Percentiles rank a stretch among this genome's conserved stretches.
Evolutionary conservation across 2,888 invertebrate species (phyloP).

Genomic region (Brassicogethes aeneus): DNA sequence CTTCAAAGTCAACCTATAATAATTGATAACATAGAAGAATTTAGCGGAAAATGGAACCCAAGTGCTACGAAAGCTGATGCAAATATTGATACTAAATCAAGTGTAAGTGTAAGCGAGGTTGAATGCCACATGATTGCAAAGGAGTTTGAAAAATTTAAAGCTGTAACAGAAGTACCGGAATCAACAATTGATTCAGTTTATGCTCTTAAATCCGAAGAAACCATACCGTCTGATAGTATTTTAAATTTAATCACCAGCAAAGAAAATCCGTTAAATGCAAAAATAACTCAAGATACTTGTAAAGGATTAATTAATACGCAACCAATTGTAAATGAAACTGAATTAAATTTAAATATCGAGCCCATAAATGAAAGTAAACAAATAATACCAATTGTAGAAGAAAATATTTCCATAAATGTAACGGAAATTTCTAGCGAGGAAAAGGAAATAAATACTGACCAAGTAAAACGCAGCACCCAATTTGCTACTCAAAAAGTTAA

Average conservation of each 20-base stretch:
- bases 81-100: constrained; percentile 46
- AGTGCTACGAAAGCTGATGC: constrained; percentile 46
- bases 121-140: constrained; percentile 43
- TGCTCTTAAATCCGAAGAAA: constrained; percentile 33
- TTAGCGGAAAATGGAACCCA: constrained; percentile 38
- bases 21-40: constrained; percentile 22
- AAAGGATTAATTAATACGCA: constrained; percentile 40
- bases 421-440: constrained; percentile 26
- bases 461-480: constrained; percentile 8
- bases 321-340: constrained; percentile 41
- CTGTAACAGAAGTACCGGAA: constrained; percentile 27
- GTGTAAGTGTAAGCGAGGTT: constrained; percentile 42
- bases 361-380: constrained; percentile 30
- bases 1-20: constrained; percentile 17
- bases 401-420: constrained; percentile 39
- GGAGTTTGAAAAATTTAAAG: constrained; percentile 19
- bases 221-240: constrained; percentile 25
- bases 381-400: constrained; percentile 38
- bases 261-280: constrained; percentile 22
- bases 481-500: constrained; percentile 12
- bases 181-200: constrained; percentile 34
- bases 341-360: constrained; percentile 33
- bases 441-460: constrained; percentile 23
- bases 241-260: constrained; percentile 4
- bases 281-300: constrained; percentile 37